Conservation (phyloP, 23 tunicate genomes). For the Halocynthia aurantium region DNA sequence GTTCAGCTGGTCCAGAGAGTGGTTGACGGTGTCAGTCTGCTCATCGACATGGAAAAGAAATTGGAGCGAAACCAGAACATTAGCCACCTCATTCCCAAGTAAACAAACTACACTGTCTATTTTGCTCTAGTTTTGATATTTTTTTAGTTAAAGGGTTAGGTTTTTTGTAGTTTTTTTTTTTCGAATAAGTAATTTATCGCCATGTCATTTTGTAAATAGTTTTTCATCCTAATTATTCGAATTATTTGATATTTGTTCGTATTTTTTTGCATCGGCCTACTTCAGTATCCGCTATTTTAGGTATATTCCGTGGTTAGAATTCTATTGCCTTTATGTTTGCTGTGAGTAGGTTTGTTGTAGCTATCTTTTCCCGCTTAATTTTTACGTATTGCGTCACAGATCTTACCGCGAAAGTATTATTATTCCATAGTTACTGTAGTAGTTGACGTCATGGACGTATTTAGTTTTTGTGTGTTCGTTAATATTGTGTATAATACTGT, state of each 20-base stretch:
- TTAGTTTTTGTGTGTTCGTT: no score
- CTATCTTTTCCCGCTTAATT: background rate
- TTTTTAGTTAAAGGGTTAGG: background rate
- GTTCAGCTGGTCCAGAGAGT: conserved; percentile 80
- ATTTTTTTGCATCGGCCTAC: conserved; percentile 14
- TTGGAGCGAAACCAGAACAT: conserved; percentile 54
- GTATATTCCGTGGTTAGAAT: no score
- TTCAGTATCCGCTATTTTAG: background rate
- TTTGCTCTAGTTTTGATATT: background rate
- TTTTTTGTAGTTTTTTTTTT: conserved; percentile 1
- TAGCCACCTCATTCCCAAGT: conserved; percentile 43
- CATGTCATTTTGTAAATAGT: background rate
- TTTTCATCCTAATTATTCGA: background rate
- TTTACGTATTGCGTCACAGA: background rate
- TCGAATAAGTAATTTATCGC: background rate
- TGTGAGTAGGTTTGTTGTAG: conserved; percentile 7
- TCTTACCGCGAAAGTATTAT: no score
- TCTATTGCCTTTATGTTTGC: no score
- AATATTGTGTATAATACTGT: no score
- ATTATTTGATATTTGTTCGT: background rate
- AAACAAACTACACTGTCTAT: conserved; percentile 8
- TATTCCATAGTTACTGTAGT: no score
- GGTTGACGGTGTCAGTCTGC: conserved; percentile 67
- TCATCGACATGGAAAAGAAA: conserved; percentile 66
- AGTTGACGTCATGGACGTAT: no score